Conservation (phyloP, 2,113 vertebrate species). For the Chiloscyllium plagiosum region DNA sequence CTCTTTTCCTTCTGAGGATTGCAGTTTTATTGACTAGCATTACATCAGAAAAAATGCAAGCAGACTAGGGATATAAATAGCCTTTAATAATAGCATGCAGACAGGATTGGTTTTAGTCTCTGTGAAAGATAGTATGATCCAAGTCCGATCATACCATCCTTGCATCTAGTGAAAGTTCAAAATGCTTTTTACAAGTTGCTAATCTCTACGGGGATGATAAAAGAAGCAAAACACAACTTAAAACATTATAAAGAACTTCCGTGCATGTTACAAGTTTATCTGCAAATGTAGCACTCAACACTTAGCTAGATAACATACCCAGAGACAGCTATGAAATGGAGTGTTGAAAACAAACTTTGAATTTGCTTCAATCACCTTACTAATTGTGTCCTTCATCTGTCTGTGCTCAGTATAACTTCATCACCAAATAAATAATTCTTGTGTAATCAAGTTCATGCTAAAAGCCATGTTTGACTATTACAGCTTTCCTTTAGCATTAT, state of each 20-base stretch:
- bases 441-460: slow-evolving; percentile 32
- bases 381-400: background rate
- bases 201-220: background rate
- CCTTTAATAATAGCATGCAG: background rate
- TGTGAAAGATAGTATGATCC: background rate
- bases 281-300: background rate
- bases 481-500: slow-evolving; percentile 30
- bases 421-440: slow-evolving; percentile 16
- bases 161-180: background rate
- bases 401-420: background rate
- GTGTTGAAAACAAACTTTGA: background rate
- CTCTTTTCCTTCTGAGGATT: background rate
- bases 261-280: background rate
- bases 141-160: background rate
- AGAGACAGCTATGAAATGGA: background rate
- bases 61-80: background rate
- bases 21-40: background rate
- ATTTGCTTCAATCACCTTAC: background rate
- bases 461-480: slow-evolving; percentile 34
- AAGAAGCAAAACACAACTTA: background rate
- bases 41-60: background rate
- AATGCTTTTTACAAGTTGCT: background rate
- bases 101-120: background rate
- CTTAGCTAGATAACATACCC: background rate
- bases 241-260: background rate